Evolutionary conservation across 2,888 invertebrate genomes (phyloP).

Genomic region (Lumbricus terrestris): DNA sequence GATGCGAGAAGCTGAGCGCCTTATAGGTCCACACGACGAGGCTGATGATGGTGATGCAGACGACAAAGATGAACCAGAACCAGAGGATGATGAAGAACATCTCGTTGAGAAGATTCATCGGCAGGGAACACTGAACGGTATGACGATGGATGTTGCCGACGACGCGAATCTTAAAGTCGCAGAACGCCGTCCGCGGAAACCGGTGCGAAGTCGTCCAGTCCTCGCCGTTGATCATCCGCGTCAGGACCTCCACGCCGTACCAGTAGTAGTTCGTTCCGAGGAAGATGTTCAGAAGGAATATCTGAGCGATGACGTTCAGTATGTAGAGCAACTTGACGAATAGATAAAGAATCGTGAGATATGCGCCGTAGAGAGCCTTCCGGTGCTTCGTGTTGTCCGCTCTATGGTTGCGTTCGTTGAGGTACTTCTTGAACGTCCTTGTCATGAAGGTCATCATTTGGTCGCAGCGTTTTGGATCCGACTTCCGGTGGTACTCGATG

Average conservation of each 20-base stretch:
- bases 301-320: conserved; percentile 60
- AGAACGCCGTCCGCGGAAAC: conserved; percentile 51
- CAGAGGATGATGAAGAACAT: conserved; percentile 61
- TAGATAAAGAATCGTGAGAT: conserved; percentile 60
- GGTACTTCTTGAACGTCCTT: conserved; percentile 59
- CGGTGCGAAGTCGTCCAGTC: conserved; percentile 54
- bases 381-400: conserved; percentile 43
- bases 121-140: conserved; percentile 57
- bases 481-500: conserved; percentile 31
- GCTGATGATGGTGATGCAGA: conserved; percentile 51
- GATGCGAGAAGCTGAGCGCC: background rate
- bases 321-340: conserved; percentile 58
- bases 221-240: conserved; percentile 57
- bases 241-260: conserved; percentile 54
- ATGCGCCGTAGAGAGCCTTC: conserved; percentile 57
- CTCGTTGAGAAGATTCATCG: conserved; percentile 42
- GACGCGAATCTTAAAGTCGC: conserved; percentile 28
- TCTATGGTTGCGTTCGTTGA: conserved; percentile 56
- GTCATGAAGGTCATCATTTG: conserved; percentile 49
- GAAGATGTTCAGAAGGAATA: conserved; percentile 61
- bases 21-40: conserved; percentile 32
- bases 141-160: conserved; percentile 42
- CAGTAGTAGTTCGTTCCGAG: conserved; percentile 51
- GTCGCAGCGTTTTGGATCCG: conserved; percentile 32
- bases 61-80: conserved; percentile 62